Percentiles rank a stretch among this genome's conserved stretches.
Conservation (phyloP, 2,113 vertebrate genomes). For the Poeciliopsis retropinna region DNA sequence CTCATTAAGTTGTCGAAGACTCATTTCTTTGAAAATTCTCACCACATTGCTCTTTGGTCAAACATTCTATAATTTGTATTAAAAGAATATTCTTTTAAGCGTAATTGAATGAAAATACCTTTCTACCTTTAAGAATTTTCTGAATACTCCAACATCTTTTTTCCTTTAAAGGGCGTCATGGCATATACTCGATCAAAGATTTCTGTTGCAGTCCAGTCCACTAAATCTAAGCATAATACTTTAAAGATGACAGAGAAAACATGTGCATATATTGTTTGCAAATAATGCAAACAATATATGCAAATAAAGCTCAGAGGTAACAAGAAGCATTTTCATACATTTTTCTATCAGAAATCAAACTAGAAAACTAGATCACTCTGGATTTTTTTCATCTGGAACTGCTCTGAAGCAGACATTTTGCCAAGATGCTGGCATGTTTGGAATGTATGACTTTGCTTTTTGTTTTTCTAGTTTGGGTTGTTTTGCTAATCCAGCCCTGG, state of each 20-base stretch:
- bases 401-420: conserved; percentile 33
- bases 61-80: conserved; percentile 6
- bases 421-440: conserved; percentile 23
- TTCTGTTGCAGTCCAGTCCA: neutral
- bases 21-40: conserved; percentile 10
- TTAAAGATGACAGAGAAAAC: neutral
- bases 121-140: neutral
- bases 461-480: neutral
- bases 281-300: too few relatives aligned
- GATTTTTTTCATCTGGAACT: conserved; percentile 61
- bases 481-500: neutral
- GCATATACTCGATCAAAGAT: neutral
- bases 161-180: neutral
- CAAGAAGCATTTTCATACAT: conserved; percentile 36
- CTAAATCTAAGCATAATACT: conserved; percentile 8
- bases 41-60: conserved; percentile 1
- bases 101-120: neutral
- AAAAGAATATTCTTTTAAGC: conserved; percentile 1
- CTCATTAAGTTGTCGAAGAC: conserved; percentile 19
- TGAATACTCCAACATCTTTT: neutral
- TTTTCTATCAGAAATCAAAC: conserved; percentile 47
- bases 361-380: conserved; percentile 42
- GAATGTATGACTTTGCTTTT: conserved; percentile 20
- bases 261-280: conserved; percentile 14
- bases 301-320: conserved; percentile 48